Evolutionary conservation across 2,113 vertebrate genomes (phyloP).

Genomic region (Zosterops lateralis): DNA sequence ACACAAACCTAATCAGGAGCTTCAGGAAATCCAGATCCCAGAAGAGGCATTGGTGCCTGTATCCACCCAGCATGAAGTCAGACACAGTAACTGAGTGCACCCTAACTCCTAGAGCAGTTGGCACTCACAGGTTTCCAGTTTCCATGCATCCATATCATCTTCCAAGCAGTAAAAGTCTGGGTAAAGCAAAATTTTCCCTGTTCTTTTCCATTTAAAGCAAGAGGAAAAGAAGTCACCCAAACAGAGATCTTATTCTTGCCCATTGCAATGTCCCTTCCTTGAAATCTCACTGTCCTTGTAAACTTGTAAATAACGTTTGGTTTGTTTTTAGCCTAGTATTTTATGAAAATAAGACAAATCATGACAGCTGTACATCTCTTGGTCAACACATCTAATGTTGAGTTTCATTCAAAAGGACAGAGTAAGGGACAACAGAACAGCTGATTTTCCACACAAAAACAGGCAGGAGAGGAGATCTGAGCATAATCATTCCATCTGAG

Average conservation of each 20-base stretch:
- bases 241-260: not conserved
- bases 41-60: not conserved
- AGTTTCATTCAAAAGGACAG: not conserved
- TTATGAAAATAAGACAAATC: not conserved
- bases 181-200: not conserved
- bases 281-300: not conserved
- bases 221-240: not conserved
- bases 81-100: fast-evolving
- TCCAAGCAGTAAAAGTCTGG: not conserved
- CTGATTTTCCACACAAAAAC: not conserved
- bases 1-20: not conserved
- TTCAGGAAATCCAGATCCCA: not conserved
- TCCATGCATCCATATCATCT: not conserved
- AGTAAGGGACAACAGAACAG: not conserved
- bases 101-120: not conserved
- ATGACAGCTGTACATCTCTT: not conserved
- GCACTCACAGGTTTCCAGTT: not conserved
- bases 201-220: not conserved
- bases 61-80: not conserved
- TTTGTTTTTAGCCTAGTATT: not conserved
- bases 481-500: not conserved
- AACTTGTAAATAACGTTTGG: not conserved
- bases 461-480: not conserved
- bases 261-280: not conserved
- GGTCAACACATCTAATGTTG: not conserved